Conservation (phyloP, 1,140 invertebrate genomes). For the Meloidogyne exigua region DNA sequence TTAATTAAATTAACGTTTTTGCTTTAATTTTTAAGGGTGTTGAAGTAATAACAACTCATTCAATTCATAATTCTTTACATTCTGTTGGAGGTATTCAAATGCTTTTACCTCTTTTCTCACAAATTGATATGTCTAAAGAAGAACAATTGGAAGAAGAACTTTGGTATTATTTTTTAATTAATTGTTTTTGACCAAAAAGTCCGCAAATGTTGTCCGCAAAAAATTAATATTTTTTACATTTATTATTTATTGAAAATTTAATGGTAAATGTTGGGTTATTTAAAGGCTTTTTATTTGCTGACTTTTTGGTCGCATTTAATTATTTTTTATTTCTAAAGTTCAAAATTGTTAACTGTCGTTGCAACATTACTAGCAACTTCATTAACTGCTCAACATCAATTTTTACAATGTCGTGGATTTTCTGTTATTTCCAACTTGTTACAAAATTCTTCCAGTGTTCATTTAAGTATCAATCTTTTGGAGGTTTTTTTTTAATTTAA, state of each 20-base stretch:
- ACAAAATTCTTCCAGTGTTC: slow-evolving; percentile 70
- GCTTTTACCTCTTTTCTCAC: slow-evolving; percentile 93
- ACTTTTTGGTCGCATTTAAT: background rate
- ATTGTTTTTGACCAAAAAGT: background rate
- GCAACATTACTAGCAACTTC: slow-evolving; percentile 94
- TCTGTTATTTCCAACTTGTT: slow-evolving; percentile 95
- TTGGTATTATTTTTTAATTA: slow-evolving; percentile 64
- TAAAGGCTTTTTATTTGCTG: too few relatives aligned
- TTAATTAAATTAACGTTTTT: background rate
- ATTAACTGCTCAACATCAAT: slow-evolving; percentile 93
- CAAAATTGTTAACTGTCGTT: slow-evolving; percentile 91
- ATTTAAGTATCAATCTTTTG: slow-evolving; percentile 53
- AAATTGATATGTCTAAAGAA: slow-evolving; percentile 76
- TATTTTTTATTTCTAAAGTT: slow-evolving; percentile 70
- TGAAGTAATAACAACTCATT: slow-evolving; percentile 96
- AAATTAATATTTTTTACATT: too few relatives aligned
- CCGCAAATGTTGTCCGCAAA: too few relatives aligned
- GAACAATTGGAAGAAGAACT: slow-evolving; percentile 65
- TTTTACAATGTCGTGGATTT: slow-evolving; percentile 95
- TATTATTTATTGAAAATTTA: too few relatives aligned
- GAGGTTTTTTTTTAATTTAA: slow-evolving; percentile 28
- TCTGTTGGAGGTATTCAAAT: slow-evolving; percentile 98
- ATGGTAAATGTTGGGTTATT: too few relatives aligned
- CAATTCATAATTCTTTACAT: slow-evolving; percentile 96
- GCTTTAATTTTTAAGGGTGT: slow-evolving; percentile 77